Evolutionary conservation across 2,797 vertebrate species (phyloP).

Genomic region (Malacoraja senta): DNA sequence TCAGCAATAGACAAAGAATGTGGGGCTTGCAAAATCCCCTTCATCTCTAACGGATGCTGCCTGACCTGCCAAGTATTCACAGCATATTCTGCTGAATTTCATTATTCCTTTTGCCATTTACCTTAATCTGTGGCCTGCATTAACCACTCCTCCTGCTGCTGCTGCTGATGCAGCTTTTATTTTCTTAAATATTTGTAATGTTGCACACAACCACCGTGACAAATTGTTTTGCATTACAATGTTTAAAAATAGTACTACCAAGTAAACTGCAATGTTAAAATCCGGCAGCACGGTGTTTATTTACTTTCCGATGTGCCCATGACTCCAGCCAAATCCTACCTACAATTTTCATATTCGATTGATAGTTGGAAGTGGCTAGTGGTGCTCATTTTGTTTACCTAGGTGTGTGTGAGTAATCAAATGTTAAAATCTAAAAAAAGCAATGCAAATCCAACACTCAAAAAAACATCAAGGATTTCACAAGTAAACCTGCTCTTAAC

Average conservation of each 20-base stretch:
- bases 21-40: too few species aligned
- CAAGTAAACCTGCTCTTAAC: neutral
- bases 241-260: neutral
- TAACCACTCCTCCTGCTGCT: neutral
- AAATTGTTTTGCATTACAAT: neutral
- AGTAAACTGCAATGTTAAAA: neutral
- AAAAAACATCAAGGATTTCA: neutral
- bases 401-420: neutral
- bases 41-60: too few species aligned
- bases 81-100: neutral
- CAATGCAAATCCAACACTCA: too few species aligned
- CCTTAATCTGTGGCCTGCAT: neutral
- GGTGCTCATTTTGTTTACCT: neutral
- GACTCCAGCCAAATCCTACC: too few species aligned
- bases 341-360: neutral
- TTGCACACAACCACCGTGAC: neutral
- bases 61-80: too few species aligned
- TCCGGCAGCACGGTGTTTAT: too few species aligned
- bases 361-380: neutral
- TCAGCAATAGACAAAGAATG: too few species aligned
- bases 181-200: neutral
- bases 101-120: neutral
- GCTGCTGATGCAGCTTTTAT: neutral
- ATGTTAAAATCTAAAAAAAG: neutral
- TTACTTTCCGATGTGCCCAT: too few species aligned